Evolutionary conservation across 2,888 invertebrate genomes (phyloP).

Genomic region (Microdon myrmicae): DNA sequence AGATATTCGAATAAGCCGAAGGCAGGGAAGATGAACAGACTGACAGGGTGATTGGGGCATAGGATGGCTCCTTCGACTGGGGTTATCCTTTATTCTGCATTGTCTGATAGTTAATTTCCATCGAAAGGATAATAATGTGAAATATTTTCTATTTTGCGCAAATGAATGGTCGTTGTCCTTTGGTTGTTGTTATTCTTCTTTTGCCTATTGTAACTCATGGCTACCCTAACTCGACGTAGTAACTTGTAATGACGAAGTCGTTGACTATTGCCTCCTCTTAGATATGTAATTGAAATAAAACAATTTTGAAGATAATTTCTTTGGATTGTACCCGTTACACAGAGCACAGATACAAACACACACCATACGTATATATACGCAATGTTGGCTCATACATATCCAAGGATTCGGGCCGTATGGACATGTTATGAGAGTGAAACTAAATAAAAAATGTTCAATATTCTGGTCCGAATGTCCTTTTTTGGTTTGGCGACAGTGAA

Average conservation of each 20-base stretch:
- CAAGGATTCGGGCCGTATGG: too few relatives aligned
- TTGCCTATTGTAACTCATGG: too few relatives aligned
- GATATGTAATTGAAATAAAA: constrained; percentile 37
- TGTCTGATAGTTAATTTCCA: constrained; percentile 43
- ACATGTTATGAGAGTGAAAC: too few relatives aligned
- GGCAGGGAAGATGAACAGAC: too few relatives aligned
- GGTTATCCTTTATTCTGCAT: constrained; percentile 20
- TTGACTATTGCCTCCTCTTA: constrained; percentile 20
- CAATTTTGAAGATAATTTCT: constrained; percentile 37
- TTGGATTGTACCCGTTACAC: constrained; percentile 17
- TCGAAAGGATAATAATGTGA: constrained; percentile 43
- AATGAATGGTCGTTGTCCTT: constrained; percentile 14
- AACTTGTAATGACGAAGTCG: not conserved
- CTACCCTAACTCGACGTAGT: too few relatives aligned
- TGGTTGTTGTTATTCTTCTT: too few relatives aligned
- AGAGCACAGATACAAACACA: not conserved
- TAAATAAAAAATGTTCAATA: constrained; percentile 35
- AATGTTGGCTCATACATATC: constrained; percentile 17
- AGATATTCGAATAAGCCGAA: constrained; percentile 26
- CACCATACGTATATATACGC: not conserved
- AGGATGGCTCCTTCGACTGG: constrained; percentile 17
- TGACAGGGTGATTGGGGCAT: too few relatives aligned
- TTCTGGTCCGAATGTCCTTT: constrained; percentile 15
- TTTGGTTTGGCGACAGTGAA: not conserved
- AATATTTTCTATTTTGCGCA: constrained; percentile 31